phyloP scores from a whole-genome alignment of 2,888 invertebrate species.

The Synergus itoensis region DNA sequence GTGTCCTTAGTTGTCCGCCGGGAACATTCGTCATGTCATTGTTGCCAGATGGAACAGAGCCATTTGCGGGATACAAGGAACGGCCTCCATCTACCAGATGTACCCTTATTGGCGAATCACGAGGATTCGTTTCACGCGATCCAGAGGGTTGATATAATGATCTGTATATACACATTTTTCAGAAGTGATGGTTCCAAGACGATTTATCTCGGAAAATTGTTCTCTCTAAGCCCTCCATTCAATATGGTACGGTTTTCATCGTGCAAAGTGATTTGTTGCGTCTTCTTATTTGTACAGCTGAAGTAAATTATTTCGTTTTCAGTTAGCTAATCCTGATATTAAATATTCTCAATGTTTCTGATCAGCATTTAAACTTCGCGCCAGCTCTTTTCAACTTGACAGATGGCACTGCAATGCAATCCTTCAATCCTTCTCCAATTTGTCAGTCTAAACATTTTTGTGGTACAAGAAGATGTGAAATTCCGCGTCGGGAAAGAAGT shows the following conservation, averaged over 20 bases:
- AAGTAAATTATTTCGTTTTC: neutral
- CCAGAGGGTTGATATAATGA: slow-evolving; percentile 40
- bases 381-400: neutral
- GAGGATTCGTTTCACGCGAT: slow-evolving; percentile 51
- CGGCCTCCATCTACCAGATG: slow-evolving; percentile 63
- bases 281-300: slow-evolving; percentile 21
- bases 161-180: slow-evolving; percentile 41
- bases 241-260: slow-evolving; percentile 34
- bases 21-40: slow-evolving; percentile 67
- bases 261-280: slow-evolving; percentile 17
- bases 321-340: neutral
- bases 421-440: neutral
- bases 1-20: slow-evolving; percentile 51
- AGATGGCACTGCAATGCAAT: neutral
- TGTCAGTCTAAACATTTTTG: neutral
- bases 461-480: neutral
- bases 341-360: neutral
- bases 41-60: slow-evolving; percentile 65
- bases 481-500: neutral
- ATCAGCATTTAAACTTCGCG: neutral
- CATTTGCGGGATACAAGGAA: slow-evolving; percentile 63
- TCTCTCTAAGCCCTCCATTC: neutral
- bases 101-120: slow-evolving; percentile 57
- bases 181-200: slow-evolving; percentile 18
- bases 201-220: slow-evolving; percentile 2